Evolutionary conservation across 2,888 invertebrate species (phyloP).

Genomic region (Miltochrista miniata): DNA sequence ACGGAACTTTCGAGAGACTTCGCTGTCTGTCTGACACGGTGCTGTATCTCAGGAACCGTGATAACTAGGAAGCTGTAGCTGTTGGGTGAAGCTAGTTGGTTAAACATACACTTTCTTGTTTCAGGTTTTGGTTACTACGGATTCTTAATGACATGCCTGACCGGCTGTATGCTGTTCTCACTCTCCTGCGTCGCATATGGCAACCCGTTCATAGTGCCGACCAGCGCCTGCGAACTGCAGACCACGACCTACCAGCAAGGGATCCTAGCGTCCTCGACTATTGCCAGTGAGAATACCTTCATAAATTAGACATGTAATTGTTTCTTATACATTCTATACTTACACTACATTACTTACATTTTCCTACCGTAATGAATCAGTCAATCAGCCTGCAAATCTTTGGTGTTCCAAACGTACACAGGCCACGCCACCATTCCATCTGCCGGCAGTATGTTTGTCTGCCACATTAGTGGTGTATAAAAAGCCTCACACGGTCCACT

Average conservation of each 20-base stretch:
- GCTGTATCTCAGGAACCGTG: no score
- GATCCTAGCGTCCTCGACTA: constrained; percentile 50
- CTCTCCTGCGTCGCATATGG: constrained; percentile 56
- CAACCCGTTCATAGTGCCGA: constrained; percentile 59
- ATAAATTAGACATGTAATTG: not conserved
- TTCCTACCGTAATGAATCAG: no score
- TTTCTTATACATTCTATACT: not conserved
- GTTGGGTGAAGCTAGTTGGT: not conserved
- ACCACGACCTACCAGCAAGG: constrained; percentile 63
- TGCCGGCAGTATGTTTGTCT: no score
- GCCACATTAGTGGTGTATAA: no score
- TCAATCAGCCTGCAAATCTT: no score
- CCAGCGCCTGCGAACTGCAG: constrained; percentile 68
- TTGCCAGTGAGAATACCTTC: constrained; percentile 38
- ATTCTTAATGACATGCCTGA: constrained; percentile 42
- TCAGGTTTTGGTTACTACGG: constrained; percentile 59
- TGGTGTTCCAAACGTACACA: no score
- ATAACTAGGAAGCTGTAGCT: no score
- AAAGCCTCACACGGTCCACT: no score
- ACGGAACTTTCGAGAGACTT: no score
- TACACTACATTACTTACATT: no score
- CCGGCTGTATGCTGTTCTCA: constrained; percentile 52
- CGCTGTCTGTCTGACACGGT: no score
- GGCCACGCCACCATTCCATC: no score
- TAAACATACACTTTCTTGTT: not conserved